These are phyloP conservation scores for Carassius auratus DNA, from an alignment of 2,113 vertebrate species.

Conservation along the genomic window DNA sequence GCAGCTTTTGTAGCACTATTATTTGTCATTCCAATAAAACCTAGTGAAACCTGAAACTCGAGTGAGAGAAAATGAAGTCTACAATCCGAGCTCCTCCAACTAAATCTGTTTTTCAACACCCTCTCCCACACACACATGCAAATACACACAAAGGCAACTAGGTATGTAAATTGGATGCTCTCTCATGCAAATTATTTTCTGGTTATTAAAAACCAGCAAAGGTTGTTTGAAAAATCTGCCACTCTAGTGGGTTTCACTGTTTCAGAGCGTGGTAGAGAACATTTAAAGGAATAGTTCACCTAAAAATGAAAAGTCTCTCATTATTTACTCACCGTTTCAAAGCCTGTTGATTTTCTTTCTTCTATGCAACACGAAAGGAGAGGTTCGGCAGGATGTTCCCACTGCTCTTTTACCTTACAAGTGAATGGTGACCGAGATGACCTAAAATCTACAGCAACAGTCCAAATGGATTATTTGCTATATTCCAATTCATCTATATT, in stretches of 20 bases:
- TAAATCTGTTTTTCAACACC: slow-evolving; percentile 43
- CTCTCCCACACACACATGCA: slow-evolving; percentile 5
- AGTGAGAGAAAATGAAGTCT: slow-evolving; percentile 43
- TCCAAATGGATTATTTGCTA: not conserved
- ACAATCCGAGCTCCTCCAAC: slow-evolving; percentile 37
- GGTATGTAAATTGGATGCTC: slow-evolving; percentile 63
- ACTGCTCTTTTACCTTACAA: not conserved
- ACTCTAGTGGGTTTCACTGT: slow-evolving; percentile 60
- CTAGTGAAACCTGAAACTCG: slow-evolving; percentile 24
- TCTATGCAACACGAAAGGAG: not conserved
- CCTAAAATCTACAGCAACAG: not conserved
- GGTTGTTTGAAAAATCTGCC: slow-evolving; percentile 58
- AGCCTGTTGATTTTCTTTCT: not conserved
- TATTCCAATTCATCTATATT: not conserved
- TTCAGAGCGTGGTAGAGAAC: slow-evolving; percentile 49
- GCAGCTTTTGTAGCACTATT: slow-evolving; percentile 13
- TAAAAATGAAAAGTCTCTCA: slow-evolving; percentile 7
- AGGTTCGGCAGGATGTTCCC: not conserved
- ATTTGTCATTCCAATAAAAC: slow-evolving; percentile 39
- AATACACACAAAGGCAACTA: slow-evolving; percentile 37
- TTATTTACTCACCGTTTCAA: not conserved
- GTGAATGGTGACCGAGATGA: not conserved
- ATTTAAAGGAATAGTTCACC: slow-evolving; percentile 26
- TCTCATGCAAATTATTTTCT: slow-evolving; percentile 66
- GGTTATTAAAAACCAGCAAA: slow-evolving; percentile 63